Evolutionary conservation across 2,113 vertebrate genomes (phyloP).

Genomic region (Bubalus kerabau): DNA sequence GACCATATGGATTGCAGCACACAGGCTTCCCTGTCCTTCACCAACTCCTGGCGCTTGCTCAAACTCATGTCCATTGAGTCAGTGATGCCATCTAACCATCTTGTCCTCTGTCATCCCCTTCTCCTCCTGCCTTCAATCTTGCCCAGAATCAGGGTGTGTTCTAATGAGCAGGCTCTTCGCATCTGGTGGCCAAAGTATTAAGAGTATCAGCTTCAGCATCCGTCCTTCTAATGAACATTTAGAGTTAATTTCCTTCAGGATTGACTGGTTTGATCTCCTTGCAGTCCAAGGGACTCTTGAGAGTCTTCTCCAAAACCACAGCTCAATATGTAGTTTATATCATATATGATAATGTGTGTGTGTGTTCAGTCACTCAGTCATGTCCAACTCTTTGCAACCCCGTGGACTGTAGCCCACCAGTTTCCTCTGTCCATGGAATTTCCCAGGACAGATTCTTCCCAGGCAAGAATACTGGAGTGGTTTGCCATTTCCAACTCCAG

Average conservation of each 20-base stretch:
- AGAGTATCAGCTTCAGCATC: background rate
- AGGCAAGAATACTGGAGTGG: background rate
- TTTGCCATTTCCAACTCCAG: background rate
- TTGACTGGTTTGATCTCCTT: background rate
- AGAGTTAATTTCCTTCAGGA: background rate
- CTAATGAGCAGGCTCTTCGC: background rate
- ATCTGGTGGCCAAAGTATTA: background rate
- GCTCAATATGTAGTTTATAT: background rate
- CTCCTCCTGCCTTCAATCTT: background rate
- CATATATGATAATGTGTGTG: background rate
- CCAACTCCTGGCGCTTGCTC: background rate
- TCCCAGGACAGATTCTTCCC: background rate
- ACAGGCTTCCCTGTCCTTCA: background rate
- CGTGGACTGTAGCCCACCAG: rapidly evolving
- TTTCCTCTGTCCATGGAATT: background rate
- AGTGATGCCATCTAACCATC: background rate
- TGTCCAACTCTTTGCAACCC: background rate
- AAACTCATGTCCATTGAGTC: background rate
- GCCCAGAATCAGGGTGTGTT: background rate
- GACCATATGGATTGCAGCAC: background rate
- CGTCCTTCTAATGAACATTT: background rate
- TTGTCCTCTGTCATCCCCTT: background rate
- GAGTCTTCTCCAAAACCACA: background rate
- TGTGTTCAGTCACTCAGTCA: background rate
- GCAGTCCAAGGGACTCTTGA: background rate